Conservation (phyloP, 2,888 invertebrate species). For the Antheraea yamamai region DNA sequence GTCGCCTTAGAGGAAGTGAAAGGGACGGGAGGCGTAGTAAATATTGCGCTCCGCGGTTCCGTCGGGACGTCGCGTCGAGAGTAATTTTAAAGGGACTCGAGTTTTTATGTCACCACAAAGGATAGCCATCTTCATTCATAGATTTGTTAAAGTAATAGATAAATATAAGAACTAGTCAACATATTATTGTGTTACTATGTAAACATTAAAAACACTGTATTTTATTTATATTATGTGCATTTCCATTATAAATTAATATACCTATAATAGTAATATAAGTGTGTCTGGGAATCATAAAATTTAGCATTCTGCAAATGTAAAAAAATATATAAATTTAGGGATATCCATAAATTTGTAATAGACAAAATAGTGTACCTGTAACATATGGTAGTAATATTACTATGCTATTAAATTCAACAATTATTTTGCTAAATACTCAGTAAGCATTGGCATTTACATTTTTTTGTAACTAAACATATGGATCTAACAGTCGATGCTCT, state of each 20-base stretch:
- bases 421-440: neutral
- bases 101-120: slow-evolving; percentile 69
- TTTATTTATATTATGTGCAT: neutral
- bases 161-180: neutral
- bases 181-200: neutral
- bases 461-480: neutral
- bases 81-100: slow-evolving; percentile 65
- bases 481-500: neutral
- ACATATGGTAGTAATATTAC: no score
- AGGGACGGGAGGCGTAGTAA: slow-evolving; percentile 81
- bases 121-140: slow-evolving; percentile 70
- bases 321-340: neutral
- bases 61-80: slow-evolving; percentile 63
- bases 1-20: slow-evolving; percentile 81
- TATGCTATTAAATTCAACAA: neutral
- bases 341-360: neutral
- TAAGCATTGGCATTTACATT: neutral
- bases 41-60: slow-evolving; percentile 74
- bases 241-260: neutral
- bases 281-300: neutral
- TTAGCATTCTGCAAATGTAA: neutral
- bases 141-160: slow-evolving; percentile 41
- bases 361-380: neutral
- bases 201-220: neutral
- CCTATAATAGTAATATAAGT: neutral